These are phyloP conservation scores for Drosophila cracens DNA, from an alignment of 2,888 invertebrate genomes.

Conservation along the genomic window DNA sequence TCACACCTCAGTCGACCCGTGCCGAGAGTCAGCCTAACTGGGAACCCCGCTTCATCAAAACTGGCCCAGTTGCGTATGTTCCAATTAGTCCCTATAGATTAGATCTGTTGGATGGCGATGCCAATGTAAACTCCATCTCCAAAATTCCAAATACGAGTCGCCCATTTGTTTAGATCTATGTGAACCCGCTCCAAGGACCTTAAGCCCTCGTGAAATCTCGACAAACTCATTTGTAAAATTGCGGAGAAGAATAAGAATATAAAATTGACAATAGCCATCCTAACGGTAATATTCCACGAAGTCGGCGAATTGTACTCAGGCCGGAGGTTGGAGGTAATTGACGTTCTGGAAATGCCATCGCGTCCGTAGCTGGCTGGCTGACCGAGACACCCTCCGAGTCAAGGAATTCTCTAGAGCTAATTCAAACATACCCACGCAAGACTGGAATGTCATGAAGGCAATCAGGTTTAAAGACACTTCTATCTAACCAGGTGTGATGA, in stretches of 20 bases:
- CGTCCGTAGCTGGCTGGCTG: constrained; percentile 38
- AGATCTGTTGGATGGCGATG: too few relatives aligned
- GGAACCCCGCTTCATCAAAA: constrained; percentile 26
- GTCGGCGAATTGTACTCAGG: constrained; percentile 30
- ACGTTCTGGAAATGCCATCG: constrained; percentile 23
- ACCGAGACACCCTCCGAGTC: constrained; percentile 20
- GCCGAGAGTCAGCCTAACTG: constrained; percentile 34
- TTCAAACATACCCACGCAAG: constrained; percentile 10
- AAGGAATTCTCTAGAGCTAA: constrained; percentile 25
- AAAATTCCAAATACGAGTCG: not conserved
- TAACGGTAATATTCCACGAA: constrained; percentile 34
- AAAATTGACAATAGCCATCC: constrained; percentile 24
- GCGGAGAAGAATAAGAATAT: constrained; percentile 7
- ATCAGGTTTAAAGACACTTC: constrained; percentile 7
- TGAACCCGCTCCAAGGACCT: not conserved
- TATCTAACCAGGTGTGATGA: constrained; percentile 14
- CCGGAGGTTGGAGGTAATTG: constrained; percentile 26
- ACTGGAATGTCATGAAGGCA: constrained; percentile 39
- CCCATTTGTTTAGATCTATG: not conserved
- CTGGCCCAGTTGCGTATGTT: constrained; percentile 23
- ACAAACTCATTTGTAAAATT: constrained; percentile 16
- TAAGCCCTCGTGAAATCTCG: not conserved
- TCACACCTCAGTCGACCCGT: constrained; percentile 34
- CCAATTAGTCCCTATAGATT: not conserved
- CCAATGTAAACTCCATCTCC: too few relatives aligned